Base-by-base conservation (phyloP, 2,797 vertebrate species). In the Silurus aristotelis region DNA sequence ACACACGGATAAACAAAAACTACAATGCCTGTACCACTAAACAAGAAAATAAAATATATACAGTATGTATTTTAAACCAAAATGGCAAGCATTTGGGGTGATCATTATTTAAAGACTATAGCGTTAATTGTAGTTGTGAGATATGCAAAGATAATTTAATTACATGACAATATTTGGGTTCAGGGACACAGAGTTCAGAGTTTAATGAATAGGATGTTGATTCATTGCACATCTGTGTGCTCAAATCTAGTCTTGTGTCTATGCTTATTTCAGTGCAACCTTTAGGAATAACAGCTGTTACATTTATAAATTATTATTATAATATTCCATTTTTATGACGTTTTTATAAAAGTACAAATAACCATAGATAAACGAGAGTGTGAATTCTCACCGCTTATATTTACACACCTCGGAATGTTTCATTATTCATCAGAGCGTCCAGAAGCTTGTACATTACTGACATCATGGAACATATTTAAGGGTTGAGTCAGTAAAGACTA, bases 401-500 rank as follows among this genome's bases (percentile, higher is more conserved):
- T 72, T 81, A 60, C 67, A 85, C 46, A 73, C 81, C 68, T 56
- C 20, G 22, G 17, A 81, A 85, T 81, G 78, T 66, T 85, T 60
- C 25, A 71, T 81, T 66, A 63, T 73, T 73, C 48, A 81, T 85
- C 78, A 43, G 25, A 55, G 56, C 27, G 58, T 56, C 68, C 77
- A 61, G 67, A 85, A 68, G 56, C 31, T 15, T 46, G 5, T 61
- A 71, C 55, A 66, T 70, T 64, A 77, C 46, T 84, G 77, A 80
- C 86, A 56, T 84, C 86, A 87, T 73, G 76, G 82, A 66, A 72
- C 86, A 84, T 87, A 73, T 70, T 80, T 81, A 64, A 27, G 52
- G 67, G 25, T n/a, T 80, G 85, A 84, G 52, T 80, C 61, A 75
- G 60, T 19, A 14, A 48, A 31, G 68, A 43, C 48, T n/a, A 71